Conservation (phyloP, 2,797 vertebrate species). For the Sebastes kiyomatsui region DNA sequence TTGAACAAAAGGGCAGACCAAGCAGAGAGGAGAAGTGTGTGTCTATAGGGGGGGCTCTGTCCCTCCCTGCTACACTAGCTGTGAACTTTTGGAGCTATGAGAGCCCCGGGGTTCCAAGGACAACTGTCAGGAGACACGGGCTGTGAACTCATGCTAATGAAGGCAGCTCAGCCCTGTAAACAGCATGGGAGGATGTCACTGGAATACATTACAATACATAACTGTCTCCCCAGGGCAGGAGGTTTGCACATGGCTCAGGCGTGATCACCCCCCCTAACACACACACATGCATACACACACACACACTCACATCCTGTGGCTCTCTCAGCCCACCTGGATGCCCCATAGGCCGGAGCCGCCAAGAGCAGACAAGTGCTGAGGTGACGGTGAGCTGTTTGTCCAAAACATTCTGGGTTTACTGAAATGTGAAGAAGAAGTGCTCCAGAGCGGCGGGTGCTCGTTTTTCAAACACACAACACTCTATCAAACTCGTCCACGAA, state of each 20-base stretch:
- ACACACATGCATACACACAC: background rate
- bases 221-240: conserved; percentile 82
- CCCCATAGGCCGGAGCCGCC: conserved; percentile 35
- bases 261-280: conserved; percentile 24
- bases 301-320: conserved; percentile 17
- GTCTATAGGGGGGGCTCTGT: conserved; percentile 1
- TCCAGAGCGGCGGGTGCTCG: background rate
- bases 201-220: conserved; percentile 90
- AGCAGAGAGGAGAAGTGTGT: conserved; percentile 46
- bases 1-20: conserved; percentile 74
- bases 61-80: conserved; percentile 62
- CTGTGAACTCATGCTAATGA: conserved; percentile 87
- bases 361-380: conserved; percentile 34
- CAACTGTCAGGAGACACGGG: conserved; percentile 83
- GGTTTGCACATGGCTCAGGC: conserved; percentile 68
- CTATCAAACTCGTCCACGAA: background rate
- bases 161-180: conserved; percentile 85
- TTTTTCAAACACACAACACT: conserved; percentile 27
- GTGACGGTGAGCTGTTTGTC: conserved; percentile 26
- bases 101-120: conserved; percentile 84
- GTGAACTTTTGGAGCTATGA: conserved; percentile 81
- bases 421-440: background rate
- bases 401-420: conserved; percentile 2
- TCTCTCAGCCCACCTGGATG: conserved; percentile 69
- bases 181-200: conserved; percentile 85